phyloP scores from a whole-genome alignment of 2,888 invertebrate species.

The Bombylius major region DNA sequence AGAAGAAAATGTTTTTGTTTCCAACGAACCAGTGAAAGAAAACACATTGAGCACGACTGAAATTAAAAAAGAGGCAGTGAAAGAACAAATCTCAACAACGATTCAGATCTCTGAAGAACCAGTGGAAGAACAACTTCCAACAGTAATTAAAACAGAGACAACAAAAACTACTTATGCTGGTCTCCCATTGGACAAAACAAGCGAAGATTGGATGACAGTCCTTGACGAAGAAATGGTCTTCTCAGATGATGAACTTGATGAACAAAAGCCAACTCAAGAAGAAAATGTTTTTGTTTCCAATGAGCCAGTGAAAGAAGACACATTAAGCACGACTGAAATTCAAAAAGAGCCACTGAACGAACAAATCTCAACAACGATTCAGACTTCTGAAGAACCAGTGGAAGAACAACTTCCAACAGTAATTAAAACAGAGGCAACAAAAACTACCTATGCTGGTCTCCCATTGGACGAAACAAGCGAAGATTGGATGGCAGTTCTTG shows the following conservation, averaged over 20 bases:
- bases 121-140: no score
- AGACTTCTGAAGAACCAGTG: no score
- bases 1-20: no score
- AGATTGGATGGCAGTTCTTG: conserved; percentile 30
- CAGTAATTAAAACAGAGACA: background rate
- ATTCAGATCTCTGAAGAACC: no score
- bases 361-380: background rate
- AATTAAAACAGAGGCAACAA: conserved; percentile 11
- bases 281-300: background rate
- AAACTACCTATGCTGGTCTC: conserved; percentile 21
- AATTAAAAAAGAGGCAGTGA: no score
- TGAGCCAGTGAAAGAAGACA: background rate
- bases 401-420: no score
- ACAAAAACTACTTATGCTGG: conserved; percentile 19
- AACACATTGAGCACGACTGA: no score
- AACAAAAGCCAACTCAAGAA: background rate
- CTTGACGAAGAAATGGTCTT: conserved; percentile 31
- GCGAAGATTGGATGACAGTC: conserved; percentile 28
- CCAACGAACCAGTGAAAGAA: no score
- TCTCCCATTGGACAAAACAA: conserved; percentile 23
- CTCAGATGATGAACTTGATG: conserved; percentile 25
- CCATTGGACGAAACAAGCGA: conserved; percentile 25
- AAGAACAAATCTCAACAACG: background rate
- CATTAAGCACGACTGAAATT: conserved; percentile 10
- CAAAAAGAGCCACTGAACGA: conserved; percentile 14